These are phyloP conservation scores for Rattus norvegicus DNA, from an alignment of 2,113 vertebrate genomes.

Conservation along the genomic window DNA sequence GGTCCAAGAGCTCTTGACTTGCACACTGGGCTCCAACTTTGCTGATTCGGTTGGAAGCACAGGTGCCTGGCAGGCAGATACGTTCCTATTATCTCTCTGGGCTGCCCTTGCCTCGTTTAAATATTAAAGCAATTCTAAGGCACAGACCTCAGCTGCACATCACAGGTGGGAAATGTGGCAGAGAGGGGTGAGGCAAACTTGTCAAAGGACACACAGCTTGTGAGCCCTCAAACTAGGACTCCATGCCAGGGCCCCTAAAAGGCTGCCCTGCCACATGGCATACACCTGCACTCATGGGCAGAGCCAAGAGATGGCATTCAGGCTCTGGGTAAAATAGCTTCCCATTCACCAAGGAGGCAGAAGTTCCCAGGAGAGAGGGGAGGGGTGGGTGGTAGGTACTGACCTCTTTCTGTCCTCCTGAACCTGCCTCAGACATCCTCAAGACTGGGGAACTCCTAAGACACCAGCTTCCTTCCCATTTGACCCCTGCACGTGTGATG, in stretches of 20 bases:
- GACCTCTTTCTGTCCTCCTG: background rate
- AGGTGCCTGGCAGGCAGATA: background rate
- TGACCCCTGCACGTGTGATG: background rate
- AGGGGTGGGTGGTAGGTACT: background rate
- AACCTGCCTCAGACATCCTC: background rate
- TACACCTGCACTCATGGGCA: background rate
- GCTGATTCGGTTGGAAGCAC: background rate
- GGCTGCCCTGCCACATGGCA: background rate
- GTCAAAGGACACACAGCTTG: background rate
- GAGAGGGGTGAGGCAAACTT: background rate
- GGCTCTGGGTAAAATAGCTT: background rate
- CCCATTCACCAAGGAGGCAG: background rate
- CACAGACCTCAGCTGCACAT: background rate
- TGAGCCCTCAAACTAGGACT: background rate
- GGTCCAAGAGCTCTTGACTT: background rate
- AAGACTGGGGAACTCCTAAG: background rate
- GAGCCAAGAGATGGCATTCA: background rate
- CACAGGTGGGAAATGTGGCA: background rate
- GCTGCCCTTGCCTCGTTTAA: background rate
- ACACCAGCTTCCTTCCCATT: background rate
- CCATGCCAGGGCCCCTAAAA: background rate
- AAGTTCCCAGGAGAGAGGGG: background rate
- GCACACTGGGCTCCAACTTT: background rate
- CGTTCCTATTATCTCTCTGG: background rate
- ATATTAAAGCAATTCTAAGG: background rate